Evolutionary conservation across 2,888 invertebrate species (phyloP), one percentile per base, ranked within the genome.

Genomic region (Ariolimax columbianus): DNA sequence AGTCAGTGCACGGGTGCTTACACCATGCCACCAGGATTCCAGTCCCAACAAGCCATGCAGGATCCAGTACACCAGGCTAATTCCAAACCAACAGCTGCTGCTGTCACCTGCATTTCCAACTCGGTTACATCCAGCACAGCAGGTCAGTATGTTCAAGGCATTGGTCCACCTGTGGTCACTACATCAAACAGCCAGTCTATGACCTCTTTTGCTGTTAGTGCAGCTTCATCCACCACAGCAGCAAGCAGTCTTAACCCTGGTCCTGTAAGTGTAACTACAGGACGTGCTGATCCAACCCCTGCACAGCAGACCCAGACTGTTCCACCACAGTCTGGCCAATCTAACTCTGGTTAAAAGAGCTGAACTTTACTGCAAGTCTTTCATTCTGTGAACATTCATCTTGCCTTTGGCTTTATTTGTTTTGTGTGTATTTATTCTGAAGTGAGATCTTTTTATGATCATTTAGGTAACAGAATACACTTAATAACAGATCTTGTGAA

Each of bases 331-430:
- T 30, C 81, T 66, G 82, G 85, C 38, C 63, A 43, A 38, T 59
- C 78, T 17, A 79, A 36, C 84, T 72, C n/a, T 80, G 85, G 82
- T 40, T 85, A 51, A 77, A 38, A 33, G 38, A 55, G 78, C 43
- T 77, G 82, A 82, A 63, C 55, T 82, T 72, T 82, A 85, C 82
- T 77, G 38, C 81, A 72, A 77, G 85, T 85, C 85, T 85, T 85
- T 85, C 85, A 85, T 85, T 77, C 68, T 78, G 33, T 72, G 51
- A 72, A 79, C 77, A 82, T 85, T 85, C 85, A 77, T 85, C 82
- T 77, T 85, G 82, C 82, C 85, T 85, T 85, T 77, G 77, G 80
- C 82, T 85, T 77, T 59, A 70, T 40, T 79, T 43, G 40, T 78
- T 82, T 51, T 79, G 70, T 81, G 55, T 81, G n/a, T 82, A 82